Conservation (phyloP, 2,888 invertebrate genomes). For the Morpho helenor region DNA sequence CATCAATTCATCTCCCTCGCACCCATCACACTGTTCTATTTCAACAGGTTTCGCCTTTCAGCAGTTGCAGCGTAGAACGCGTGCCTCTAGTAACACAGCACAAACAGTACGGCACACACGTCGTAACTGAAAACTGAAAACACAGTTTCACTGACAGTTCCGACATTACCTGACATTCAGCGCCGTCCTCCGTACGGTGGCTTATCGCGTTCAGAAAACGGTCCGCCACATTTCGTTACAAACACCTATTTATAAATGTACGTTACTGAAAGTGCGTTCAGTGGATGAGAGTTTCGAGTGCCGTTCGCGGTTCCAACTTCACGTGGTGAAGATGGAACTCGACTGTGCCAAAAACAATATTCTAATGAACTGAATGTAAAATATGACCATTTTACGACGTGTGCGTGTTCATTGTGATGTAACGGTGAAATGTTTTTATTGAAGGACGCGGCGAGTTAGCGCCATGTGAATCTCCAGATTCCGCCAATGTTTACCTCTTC, state of each 20-base stretch:
- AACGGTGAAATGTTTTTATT: conserved; percentile 44
- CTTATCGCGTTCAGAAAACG: conserved; percentile 53
- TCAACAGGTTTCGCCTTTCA: conserved; percentile 79
- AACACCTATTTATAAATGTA: conserved; percentile 65
- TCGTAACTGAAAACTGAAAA: conserved; percentile 66
- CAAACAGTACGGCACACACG: conserved; percentile 73
- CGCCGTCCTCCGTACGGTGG: conserved; percentile 51
- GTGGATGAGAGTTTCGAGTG: conserved; percentile 50
- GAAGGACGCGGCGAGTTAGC: conserved; percentile 45
- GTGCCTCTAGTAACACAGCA: conserved; percentile 74
- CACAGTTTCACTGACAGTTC: conserved; percentile 73
- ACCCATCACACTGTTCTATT: conserved; percentile 66
- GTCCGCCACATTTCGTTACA: conserved; percentile 48
- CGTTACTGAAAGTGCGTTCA: conserved; percentile 51
- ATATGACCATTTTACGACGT: conserved; percentile 39
- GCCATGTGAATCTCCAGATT: conserved; percentile 58
- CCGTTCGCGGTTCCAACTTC: conserved; percentile 44
- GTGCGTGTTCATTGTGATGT: conserved; percentile 41
- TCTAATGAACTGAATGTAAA: conserved; percentile 45
- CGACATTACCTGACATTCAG: conserved; percentile 66
- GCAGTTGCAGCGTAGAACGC: conserved; percentile 68
- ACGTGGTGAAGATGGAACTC: conserved; percentile 55
- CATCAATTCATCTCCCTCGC: conserved; percentile 47
- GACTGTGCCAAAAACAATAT: conserved; percentile 60
- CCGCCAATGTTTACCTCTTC: conserved; percentile 73